These are phyloP conservation scores for Coilia nasus DNA, from an alignment of 2,797 vertebrate genomes.

Conservation along the genomic window DNA sequence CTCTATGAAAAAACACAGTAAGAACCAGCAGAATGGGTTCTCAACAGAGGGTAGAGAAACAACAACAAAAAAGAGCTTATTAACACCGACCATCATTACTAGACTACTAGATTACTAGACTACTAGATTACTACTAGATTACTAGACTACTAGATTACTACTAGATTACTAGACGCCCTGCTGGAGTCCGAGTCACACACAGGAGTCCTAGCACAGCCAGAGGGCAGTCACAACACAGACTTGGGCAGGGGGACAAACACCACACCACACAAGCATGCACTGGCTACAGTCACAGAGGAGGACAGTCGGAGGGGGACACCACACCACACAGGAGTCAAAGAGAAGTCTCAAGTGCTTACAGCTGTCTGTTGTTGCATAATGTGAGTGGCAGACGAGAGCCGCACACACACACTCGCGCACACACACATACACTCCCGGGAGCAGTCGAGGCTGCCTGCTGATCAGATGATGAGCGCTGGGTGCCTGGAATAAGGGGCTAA, in stretches of 20 bases:
- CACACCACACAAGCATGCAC: too few relatives aligned
- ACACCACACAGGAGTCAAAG: constrained; percentile 4
- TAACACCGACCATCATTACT: background rate
- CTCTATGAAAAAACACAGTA: too few relatives aligned
- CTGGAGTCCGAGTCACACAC: background rate
- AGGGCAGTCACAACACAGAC: constrained; percentile 17
- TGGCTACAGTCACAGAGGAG: too few relatives aligned
- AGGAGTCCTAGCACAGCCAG: background rate
- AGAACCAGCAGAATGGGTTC: background rate
- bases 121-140: too few relatives aligned
- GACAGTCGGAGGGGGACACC: background rate
- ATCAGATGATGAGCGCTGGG: constrained; percentile 5
- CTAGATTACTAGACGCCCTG: background rate
- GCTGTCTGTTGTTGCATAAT: constrained; percentile 25
- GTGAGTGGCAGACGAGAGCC: background rate
- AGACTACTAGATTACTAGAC: too few relatives aligned
- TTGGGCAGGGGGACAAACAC: background rate
- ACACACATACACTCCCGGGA: background rate
- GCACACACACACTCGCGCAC: background rate
- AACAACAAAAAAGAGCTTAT: background rate
- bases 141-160: too few relatives aligned
- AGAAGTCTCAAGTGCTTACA: constrained; percentile 20
- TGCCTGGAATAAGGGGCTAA: constrained; percentile 21
- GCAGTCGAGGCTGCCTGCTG: background rate
- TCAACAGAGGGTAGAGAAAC: background rate